Evolutionary conservation across 2,797 vertebrate species (phyloP), one percentile per base, ranked within the genome.

Genomic region (Ataeniobius toweri): DNA sequence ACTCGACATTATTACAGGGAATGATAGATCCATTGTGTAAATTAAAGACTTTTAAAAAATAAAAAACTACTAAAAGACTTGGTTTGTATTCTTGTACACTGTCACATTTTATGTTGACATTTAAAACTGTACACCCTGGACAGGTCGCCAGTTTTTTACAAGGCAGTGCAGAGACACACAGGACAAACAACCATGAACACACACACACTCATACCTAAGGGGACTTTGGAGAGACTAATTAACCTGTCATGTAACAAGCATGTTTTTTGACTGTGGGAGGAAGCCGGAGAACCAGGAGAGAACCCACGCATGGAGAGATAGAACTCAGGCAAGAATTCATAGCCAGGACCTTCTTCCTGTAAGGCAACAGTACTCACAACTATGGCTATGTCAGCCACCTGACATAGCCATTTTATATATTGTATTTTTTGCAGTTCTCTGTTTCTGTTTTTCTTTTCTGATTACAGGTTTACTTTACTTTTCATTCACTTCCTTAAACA

Each of bases 41-140:
- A 73, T 41, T 59, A 24, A 79, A 39, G 6, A 58, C 55, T 6
- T 63, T 71, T 67, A 72, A 24, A 63, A 59, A 65, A 7, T 44
- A 5, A 71, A 39, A 65, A n/a, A 39, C 48, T 28, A 48, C 20
- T 20, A 18, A 71, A 50, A 51, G 3, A 51, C 3, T 31, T 53
- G 16, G 63, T 22, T 65, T 39, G 6, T 22, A 65, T 65, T 22
- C 16, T 65, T 65, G 10, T 31, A 18, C 31, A 71, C 2, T 12
- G 7, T 22, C 36, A 41, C 1, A 12, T 22, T 67, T 39, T 67
- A 67, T 41, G 31, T 67, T 39, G 36, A 39, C 36, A 68, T 69
- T 69, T 69, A 69, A 39, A 73, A 73, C 31, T 73, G 20, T 22
- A 51, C 50, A 51, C 50, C 50, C 12, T 14, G 50, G 50, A 16